phyloP scores from a whole-genome alignment of 2,797 vertebrate species.

The Pipistrellus nathusii region DNA sequence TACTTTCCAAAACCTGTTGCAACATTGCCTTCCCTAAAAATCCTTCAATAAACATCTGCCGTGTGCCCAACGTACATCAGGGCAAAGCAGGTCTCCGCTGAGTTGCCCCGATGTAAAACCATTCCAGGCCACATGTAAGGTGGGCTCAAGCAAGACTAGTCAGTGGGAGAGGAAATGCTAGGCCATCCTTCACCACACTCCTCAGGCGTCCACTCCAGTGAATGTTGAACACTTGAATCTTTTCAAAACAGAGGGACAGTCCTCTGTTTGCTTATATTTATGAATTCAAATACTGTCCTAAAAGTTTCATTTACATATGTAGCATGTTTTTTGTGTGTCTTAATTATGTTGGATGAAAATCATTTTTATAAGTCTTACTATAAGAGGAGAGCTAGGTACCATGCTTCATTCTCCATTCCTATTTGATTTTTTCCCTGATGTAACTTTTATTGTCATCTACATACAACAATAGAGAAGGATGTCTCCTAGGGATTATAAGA shows the following conservation, averaged over 20 bases:
- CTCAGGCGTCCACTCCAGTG: neutral
- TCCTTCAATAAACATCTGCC: neutral
- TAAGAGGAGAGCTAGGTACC: neutral
- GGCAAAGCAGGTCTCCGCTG: neutral
- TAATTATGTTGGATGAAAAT: neutral
- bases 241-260: neutral
- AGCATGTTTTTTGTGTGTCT: neutral
- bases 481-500: neutral
- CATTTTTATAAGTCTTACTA: neutral
- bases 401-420: neutral
- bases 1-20: neutral
- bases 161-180: neutral
- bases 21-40: neutral
- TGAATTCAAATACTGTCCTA: neutral
- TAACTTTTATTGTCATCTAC: neutral
- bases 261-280: constrained; percentile 9
- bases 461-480: neutral
- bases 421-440: neutral
- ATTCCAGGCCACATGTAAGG: neutral
- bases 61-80: neutral
- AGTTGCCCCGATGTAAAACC: neutral
- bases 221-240: neutral
- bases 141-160: neutral
- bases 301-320: neutral
- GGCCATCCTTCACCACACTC: neutral